Base-by-base conservation (phyloP, 2,888 invertebrate genomes). In the Isotomurus palustris region DNA sequence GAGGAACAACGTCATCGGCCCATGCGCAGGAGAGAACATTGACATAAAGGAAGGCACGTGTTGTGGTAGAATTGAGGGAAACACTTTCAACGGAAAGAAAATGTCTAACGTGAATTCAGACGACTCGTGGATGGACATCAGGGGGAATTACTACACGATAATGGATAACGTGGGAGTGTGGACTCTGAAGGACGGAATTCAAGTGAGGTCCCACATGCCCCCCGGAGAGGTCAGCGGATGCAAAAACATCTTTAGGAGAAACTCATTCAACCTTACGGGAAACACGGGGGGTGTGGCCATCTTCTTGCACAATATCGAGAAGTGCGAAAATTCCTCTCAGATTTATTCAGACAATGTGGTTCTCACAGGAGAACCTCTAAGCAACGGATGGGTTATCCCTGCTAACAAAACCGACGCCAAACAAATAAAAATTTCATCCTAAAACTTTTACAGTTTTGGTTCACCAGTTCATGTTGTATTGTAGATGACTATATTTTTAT, bases 41-140 rank as follows among this genome's bases (percentile, higher is more conserved):
- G 66, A 66, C 28, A 55, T 66, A 5, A 66, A 66, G 22, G 66
- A 66, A 45, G 66, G 66, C 12, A 59, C 66, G 0, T 66, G 66
- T 25, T 66, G 66, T 56, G 66, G 66, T 10, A n/a, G 32, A 10
- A 56, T 66, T 28, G 50, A 62, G 40, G 56, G 56, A n/a, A 66
- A 66, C 21, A 35, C 21, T 24, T 66, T 66, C 29, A 56, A 64
- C 27, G 66, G 66, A 1, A 38, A 40, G 21, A 48, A 40, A 5
- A 49, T 58, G 54, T 59, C 64, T 12, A 55, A 56, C 43, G 58
- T 54, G 12, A 61, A 63, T 38, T 66, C 51, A n/a, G 66, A 61
- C 27, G 66, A 66, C 35, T 58, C 58, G 29, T 66, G 66, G 66
- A 53, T 66, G 1, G 66, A 66, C 49, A 58, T 66, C 21, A 66